Conservation (phyloP, 1,140 invertebrate species). For the Lasaia peninsularis region DNA sequence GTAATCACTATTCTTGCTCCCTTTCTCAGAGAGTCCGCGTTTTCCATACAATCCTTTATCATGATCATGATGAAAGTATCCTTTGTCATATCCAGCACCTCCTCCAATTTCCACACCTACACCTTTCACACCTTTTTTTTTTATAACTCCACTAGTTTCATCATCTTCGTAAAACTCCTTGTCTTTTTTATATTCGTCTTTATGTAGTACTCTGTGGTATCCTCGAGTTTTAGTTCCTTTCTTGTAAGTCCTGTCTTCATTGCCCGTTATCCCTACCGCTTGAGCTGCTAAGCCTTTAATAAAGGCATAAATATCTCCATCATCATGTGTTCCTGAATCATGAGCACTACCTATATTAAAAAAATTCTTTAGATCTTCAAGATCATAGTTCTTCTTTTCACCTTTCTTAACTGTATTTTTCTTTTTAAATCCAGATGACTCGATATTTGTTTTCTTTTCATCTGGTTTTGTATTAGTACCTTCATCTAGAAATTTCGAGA, state of each 20-base stretch:
- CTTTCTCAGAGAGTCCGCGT: slow-evolving; percentile 74
- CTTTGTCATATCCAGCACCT: slow-evolving; percentile 76
- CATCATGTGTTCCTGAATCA: slow-evolving; percentile 55
- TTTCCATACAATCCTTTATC: slow-evolving; percentile 68
- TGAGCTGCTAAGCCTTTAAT: slow-evolving; percentile 49
- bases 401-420: slow-evolving; percentile 72
- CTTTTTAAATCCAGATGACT: slow-evolving; percentile 44
- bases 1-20: slow-evolving; percentile 61
- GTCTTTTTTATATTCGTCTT: slow-evolving; percentile 86
- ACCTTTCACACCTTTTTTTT: slow-evolving; percentile 78
- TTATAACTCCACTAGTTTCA: slow-evolving; percentile 79
- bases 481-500: slow-evolving; percentile 48
- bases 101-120: slow-evolving; percentile 64
- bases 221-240: slow-evolving; percentile 83
- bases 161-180: slow-evolving; percentile 84
- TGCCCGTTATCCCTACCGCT: slow-evolving; percentile 61
- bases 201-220: slow-evolving; percentile 83
- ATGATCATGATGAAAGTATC: slow-evolving; percentile 70
- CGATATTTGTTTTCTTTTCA: slow-evolving; percentile 29
- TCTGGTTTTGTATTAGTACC: slow-evolving; percentile 21
- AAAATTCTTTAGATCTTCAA: slow-evolving; percentile 63
- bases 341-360: slow-evolving; percentile 55
- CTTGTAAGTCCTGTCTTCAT: slow-evolving; percentile 75
- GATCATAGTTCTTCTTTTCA: slow-evolving; percentile 56
- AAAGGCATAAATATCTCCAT: slow-evolving; percentile 54